phyloP scores from a whole-genome alignment of 2,113 vertebrate genomes.

The Leucosticte australis region DNA sequence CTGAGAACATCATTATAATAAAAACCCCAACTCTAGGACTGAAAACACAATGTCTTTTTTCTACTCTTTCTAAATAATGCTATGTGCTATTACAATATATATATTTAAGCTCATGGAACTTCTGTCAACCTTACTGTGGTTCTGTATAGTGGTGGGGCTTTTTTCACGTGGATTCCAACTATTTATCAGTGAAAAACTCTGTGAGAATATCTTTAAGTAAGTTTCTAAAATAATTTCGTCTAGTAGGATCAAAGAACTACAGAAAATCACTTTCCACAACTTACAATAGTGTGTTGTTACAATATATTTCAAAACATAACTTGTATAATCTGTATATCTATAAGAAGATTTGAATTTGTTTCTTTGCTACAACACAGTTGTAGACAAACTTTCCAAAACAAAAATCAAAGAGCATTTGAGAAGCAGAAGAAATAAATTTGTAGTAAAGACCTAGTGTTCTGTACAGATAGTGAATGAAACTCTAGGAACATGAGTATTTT shows the following conservation, averaged over 20 bases:
- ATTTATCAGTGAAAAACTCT: background rate
- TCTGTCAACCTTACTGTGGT: background rate
- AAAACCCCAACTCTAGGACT: accelerated
- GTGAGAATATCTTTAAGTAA: background rate
- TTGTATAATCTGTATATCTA: background rate
- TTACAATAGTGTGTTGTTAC: background rate
- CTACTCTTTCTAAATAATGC: background rate
- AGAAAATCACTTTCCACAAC: background rate
- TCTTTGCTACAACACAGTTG: background rate
- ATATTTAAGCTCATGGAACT: background rate
- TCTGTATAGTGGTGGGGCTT: background rate
- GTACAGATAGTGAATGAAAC: background rate
- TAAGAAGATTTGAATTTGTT: background rate
- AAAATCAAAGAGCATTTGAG: background rate
- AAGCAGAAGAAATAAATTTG: background rate
- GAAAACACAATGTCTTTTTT: background rate
- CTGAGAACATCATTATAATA: background rate
- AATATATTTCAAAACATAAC: background rate
- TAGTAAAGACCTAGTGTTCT: background rate
- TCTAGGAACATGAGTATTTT: background rate
- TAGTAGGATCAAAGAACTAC: background rate
- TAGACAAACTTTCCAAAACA: background rate
- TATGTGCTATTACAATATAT: background rate
- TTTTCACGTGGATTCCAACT: background rate
- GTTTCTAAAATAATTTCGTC: background rate